These are phyloP conservation scores for Thunnus maccoyii DNA, from an alignment of 2,113 vertebrate species.

Conservation along the genomic window DNA sequence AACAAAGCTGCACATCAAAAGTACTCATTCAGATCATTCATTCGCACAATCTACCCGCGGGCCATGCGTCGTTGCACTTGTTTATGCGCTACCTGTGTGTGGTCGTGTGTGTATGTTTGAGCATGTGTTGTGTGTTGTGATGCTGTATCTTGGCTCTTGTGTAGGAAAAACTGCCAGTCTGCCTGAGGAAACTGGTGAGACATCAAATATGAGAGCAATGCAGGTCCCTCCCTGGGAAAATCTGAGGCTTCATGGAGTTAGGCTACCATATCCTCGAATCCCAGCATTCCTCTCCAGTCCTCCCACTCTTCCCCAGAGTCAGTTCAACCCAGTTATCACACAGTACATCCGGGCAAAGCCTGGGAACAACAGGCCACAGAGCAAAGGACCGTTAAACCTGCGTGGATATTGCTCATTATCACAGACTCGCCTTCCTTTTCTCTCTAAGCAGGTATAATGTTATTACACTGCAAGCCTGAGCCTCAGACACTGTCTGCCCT, in stretches of 20 bases:
- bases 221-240: conserved; percentile 55
- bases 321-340: conserved; percentile 62
- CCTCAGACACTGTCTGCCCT: background rate
- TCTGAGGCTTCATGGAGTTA: conserved; percentile 29
- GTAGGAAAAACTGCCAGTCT: conserved; percentile 27
- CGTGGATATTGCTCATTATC: conserved; percentile 70
- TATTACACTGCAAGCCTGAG: conserved; percentile 24
- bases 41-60: conserved; percentile 41
- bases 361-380: conserved; percentile 29
- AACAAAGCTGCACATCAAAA: conserved; percentile 59
- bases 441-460: conserved; percentile 53
- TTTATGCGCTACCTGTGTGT: conserved; percentile 49
- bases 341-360: conserved; percentile 45
- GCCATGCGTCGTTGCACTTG: conserved; percentile 49
- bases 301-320: conserved; percentile 58
- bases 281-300: conserved; percentile 30
- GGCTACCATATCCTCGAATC: conserved; percentile 46
- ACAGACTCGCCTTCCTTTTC: conserved; percentile 29
- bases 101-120: background rate
- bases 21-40: conserved; percentile 60
- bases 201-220: conserved; percentile 47
- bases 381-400: conserved; percentile 58
- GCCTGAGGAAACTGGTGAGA: conserved; percentile 34
- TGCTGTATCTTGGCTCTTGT: conserved; percentile 29
- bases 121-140: conserved; percentile 8